Evolutionary conservation across 1,140 invertebrate species (phyloP).

Genomic region (Achatina immaculata): DNA sequence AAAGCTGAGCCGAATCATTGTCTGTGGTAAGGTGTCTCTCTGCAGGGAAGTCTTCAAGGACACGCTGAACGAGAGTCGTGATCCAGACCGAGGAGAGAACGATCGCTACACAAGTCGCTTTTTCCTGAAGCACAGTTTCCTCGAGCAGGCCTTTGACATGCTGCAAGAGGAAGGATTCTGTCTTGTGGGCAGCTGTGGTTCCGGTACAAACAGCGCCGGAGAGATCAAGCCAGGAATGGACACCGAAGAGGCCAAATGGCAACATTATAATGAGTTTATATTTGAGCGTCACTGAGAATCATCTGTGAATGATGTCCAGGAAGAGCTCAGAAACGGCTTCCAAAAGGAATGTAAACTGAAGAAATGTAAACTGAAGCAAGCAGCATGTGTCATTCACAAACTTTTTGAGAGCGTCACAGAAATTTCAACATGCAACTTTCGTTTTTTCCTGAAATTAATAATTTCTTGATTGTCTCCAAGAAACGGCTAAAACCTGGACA

Average conservation of each 20-base stretch:
- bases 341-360: too few relatives aligned
- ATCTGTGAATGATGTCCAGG: too few relatives aligned
- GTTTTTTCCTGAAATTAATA: too few relatives aligned
- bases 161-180: conserved; percentile 91
- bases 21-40: conserved; percentile 87
- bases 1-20: conserved; percentile 90
- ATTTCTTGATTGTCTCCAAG: too few relatives aligned
- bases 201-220: conserved; percentile 86
- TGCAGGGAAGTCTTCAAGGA: conserved; percentile 80
- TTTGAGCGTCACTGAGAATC: conserved; percentile 74
- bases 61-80: conserved; percentile 96
- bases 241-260: conserved; percentile 96
- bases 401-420: too few relatives aligned
- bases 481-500: too few relatives aligned
- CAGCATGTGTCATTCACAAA: too few relatives aligned
- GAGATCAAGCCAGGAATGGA: conserved; percentile 93
- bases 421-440: too few relatives aligned
- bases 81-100: conserved; percentile 91
- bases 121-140: conserved; percentile 97
- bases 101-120: conserved; percentile 98
- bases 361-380: too few relatives aligned
- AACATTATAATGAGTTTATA: conserved; percentile 99
- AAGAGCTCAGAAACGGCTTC: too few relatives aligned
- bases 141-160: conserved; percentile 99
- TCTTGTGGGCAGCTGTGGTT: conserved; percentile 79